phyloP scores from a whole-genome alignment of 2,113 vertebrate species.

The Uria aalge region DNA sequence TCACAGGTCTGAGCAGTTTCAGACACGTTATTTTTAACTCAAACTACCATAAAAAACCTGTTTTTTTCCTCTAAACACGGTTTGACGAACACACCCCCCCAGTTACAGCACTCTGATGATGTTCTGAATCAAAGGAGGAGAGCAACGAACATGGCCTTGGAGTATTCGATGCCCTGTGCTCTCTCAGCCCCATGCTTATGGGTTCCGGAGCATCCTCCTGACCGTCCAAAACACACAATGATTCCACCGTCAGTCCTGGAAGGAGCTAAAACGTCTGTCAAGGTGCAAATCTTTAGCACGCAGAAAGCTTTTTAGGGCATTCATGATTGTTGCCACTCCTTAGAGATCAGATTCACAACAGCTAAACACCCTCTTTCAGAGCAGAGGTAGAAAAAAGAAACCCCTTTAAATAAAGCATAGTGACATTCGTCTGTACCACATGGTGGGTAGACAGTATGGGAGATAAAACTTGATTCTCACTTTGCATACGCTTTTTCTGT shows the following conservation, averaged over 20 bases:
- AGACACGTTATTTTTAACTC: background rate
- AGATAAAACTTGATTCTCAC: background rate
- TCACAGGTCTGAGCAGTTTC: background rate
- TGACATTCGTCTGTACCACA: background rate
- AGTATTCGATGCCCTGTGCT: background rate
- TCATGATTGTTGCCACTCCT: background rate
- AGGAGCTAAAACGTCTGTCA: background rate
- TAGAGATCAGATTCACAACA: background rate
- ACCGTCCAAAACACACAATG: background rate
- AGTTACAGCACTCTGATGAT: background rate
- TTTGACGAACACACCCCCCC: rapidly evolving
- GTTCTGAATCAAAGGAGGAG: background rate
- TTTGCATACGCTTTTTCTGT: background rate
- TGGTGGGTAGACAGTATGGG: background rate
- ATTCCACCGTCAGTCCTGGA: background rate
- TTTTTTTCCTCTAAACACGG: background rate
- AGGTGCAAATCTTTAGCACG: background rate
- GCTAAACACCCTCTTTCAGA: background rate
- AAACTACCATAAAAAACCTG: background rate
- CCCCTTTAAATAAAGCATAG: background rate
- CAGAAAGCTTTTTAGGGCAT: background rate
- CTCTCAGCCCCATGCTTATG: background rate
- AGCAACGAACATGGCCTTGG: background rate
- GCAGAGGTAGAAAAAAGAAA: background rate
- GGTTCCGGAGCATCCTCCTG: background rate